A percentile compares a stretch with the other conserved stretches of the same genome.
Evolutionary conservation across 92 coral and sea anemone species (phyloP).

Genomic region (Porites cylindrica): DNA sequence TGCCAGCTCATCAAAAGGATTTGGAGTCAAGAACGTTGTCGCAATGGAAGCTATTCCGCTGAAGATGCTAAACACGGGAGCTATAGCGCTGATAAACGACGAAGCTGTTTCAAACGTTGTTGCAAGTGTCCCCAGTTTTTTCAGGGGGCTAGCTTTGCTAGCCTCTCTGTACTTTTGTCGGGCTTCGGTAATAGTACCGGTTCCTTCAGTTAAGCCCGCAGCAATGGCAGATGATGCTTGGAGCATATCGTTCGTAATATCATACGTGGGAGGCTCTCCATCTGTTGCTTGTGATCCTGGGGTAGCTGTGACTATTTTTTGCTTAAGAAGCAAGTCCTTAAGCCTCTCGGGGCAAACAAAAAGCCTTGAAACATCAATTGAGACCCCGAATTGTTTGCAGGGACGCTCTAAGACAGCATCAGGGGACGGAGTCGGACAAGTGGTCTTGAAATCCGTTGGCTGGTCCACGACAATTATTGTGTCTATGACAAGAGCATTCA

Average conservation of each 20-base stretch:
- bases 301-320: background rate
- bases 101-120: constrained; percentile 9
- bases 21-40: constrained; percentile 34
- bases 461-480: constrained; percentile 21
- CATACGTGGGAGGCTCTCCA: constrained; percentile 31
- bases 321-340: constrained; percentile 5
- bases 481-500: constrained; percentile 42
- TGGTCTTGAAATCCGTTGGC: background rate
- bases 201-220: background rate
- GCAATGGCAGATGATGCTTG: constrained; percentile 34
- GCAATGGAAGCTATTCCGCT: constrained; percentile 6
- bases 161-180: no score
- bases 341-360: constrained; percentile 29
- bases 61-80: constrained; percentile 33
- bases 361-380: background rate
- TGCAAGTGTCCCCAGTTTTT: background rate
- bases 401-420: background rate
- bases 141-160: no score
- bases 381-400: no score
- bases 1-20: constrained; percentile 51
- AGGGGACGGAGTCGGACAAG: background rate
- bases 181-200: background rate
- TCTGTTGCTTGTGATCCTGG: background rate
- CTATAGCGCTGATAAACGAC: constrained; percentile 23
- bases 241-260: constrained; percentile 37